These are phyloP conservation scores for Hylia prasina DNA, from an alignment of 2,113 vertebrate genomes.

Conservation along the genomic window DNA sequence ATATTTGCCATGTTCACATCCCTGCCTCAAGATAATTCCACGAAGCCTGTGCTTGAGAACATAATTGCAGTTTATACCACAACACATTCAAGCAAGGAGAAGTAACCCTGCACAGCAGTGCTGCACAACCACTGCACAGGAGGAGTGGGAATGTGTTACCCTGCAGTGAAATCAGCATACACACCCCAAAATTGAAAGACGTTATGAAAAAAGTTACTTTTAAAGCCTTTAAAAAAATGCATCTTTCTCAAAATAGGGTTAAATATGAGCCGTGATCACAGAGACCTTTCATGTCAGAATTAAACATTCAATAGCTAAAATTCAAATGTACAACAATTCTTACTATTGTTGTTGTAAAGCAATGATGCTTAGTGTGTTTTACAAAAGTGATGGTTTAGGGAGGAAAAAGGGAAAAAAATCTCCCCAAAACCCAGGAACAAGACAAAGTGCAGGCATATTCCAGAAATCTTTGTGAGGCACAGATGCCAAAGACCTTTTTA, in stretches of 20 bases:
- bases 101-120: background rate
- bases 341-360: background rate
- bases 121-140: background rate
- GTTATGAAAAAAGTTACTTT: background rate
- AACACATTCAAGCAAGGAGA: background rate
- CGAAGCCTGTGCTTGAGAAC: background rate
- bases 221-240: background rate
- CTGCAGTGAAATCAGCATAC: background rate
- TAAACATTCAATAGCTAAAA: background rate
- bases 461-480: background rate
- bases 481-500: background rate
- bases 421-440: background rate
- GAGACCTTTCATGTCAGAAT: background rate
- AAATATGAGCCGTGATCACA: background rate
- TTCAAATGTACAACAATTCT: background rate
- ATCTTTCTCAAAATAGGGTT: background rate
- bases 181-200: background rate
- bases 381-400: background rate
- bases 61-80: background rate
- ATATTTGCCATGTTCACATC: background rate
- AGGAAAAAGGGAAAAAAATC: background rate
- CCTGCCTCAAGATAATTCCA: background rate
- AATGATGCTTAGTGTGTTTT: background rate
- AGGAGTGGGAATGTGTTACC: too few species aligned
- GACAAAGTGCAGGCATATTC: background rate